A percentile compares a stretch with the other conserved stretches of the same genome.
These are phyloP conservation scores for Fringilla coelebs DNA, from an alignment of 2,797 vertebrate species.

Conservation along the genomic window DNA sequence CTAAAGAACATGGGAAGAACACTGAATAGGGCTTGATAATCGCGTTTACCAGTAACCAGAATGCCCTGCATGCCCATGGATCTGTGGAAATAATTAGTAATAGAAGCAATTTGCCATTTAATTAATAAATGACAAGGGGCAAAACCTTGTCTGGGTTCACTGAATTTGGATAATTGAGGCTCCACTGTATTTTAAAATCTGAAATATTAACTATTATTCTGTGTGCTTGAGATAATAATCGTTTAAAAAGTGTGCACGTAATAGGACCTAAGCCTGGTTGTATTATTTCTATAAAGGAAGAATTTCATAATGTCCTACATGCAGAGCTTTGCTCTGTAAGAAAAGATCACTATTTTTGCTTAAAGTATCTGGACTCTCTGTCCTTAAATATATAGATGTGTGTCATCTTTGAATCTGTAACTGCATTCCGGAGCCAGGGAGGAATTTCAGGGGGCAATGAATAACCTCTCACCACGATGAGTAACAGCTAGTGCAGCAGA, in stretches of 20 bases:
- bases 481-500: neutral
- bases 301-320: neutral
- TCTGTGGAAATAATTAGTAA: constrained; percentile 68
- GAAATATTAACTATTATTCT: constrained; percentile 59
- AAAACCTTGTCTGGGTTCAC: constrained; percentile 65
- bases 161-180: constrained; percentile 64
- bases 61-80: constrained; percentile 42
- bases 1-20: constrained; percentile 45
- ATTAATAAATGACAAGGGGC: constrained; percentile 67
- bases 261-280: neutral
- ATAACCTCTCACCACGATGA: neutral
- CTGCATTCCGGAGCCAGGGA: neutral
- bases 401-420: neutral
- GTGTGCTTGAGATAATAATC: constrained; percentile 43
- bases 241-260: neutral
- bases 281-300: constrained; percentile 14
- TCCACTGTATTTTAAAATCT: constrained; percentile 60
- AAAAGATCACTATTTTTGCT: neutral
- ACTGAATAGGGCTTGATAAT: constrained; percentile 34
- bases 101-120: constrained; percentile 68
- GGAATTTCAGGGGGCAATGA: constrained; percentile 7
- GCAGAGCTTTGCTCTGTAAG: neutral
- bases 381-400: neutral
- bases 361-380: neutral
- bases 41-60: constrained; percentile 46